Conservation (phyloP, 92 coral and sea anemone species). For the Epizoanthus scotinus region DNA sequence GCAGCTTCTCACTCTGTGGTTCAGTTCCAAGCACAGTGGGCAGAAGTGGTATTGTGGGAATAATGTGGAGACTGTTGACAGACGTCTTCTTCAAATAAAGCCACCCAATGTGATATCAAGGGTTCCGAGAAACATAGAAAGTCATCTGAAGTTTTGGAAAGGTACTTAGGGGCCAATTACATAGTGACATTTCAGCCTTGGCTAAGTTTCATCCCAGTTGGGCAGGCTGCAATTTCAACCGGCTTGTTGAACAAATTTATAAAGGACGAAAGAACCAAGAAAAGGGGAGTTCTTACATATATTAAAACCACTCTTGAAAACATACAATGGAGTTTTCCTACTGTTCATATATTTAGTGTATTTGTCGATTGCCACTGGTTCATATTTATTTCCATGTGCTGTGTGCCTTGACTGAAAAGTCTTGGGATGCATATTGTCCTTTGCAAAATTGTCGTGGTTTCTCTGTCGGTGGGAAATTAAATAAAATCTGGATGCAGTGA, state of each 20-base stretch:
- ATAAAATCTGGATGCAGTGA: slow-evolving; percentile 42
- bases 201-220: too few species aligned
- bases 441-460: slow-evolving; percentile 44
- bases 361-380: slow-evolving; percentile 44
- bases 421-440: slow-evolving; percentile 41
- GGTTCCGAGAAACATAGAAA: slow-evolving; percentile 49
- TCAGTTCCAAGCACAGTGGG: slow-evolving; percentile 41
- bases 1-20: slow-evolving; percentile 57
- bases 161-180: too few species aligned
- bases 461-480: slow-evolving; percentile 38
- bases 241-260: too few species aligned
- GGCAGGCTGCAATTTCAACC: too few species aligned
- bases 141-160: slow-evolving; percentile 60
- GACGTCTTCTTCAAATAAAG: slow-evolving; percentile 53
- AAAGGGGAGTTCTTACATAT: too few species aligned
- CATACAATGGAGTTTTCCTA: too few species aligned
- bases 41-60: slow-evolving; percentile 61
- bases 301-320: too few species aligned
- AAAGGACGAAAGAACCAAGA: too few species aligned
- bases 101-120: slow-evolving; percentile 56
- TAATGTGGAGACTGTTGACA: slow-evolving; percentile 40
- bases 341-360: background rate
- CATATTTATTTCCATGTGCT: slow-evolving; percentile 54
- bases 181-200: too few species aligned
- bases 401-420: slow-evolving; percentile 34